phyloP scores from a whole-genome alignment of 1,140 invertebrate species.

The Diabrotica undecimpunctata region DNA sequence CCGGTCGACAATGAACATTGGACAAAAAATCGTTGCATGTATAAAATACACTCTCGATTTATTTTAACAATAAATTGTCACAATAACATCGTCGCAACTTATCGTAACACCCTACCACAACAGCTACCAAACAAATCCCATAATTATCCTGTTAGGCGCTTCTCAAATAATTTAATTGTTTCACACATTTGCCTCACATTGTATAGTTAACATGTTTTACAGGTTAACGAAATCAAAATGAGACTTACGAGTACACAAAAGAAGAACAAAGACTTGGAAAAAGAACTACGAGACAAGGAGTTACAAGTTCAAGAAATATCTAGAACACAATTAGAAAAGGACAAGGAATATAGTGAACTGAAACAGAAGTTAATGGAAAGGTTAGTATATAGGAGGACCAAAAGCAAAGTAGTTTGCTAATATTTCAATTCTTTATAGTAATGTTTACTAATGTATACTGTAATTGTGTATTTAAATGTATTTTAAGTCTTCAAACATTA shows the following conservation, averaged over 20 bases:
- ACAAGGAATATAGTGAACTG: constrained; percentile 21
- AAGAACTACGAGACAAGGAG: constrained; percentile 20
- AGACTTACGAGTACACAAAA: constrained; percentile 22
- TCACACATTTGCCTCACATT: not conserved
- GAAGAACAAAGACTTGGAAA: constrained; percentile 22
- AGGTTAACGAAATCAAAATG: constrained; percentile 28
- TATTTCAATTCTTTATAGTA: no score
- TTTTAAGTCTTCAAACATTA: no score
- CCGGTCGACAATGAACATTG: not conserved
- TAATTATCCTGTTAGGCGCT: no score
- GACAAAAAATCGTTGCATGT: not conserved
- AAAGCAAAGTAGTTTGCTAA: constrained; percentile 5
- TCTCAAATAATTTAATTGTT: no score
- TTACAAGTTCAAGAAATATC: constrained; percentile 15
- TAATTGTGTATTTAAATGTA: no score
- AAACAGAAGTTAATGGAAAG: constrained; percentile 12
- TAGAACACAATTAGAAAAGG: constrained; percentile 11
- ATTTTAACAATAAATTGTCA: not conserved
- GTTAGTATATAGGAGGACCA: constrained; percentile 1
- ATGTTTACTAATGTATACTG: no score
- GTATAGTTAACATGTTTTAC: constrained; percentile 2
- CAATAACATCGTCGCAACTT: not conserved
- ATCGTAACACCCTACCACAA: no score
- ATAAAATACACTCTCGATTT: not conserved
- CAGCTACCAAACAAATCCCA: no score